Base-by-base conservation (phyloP, 2,888 invertebrate genomes). In the Ochropleura plecta region DNA sequence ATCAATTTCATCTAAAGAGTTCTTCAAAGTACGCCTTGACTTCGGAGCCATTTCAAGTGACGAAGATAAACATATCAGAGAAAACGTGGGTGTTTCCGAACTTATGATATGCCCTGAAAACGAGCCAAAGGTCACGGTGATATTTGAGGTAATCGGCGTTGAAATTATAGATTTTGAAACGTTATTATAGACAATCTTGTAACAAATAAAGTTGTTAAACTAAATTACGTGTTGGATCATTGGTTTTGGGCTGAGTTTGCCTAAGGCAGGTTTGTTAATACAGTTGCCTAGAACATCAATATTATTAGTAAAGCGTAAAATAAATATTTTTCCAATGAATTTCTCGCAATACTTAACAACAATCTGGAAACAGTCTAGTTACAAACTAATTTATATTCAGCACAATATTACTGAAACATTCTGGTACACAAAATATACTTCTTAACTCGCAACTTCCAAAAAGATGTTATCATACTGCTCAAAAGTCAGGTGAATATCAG, bases 91-190 rank as follows among this genome's bases (percentile, higher is more conserved):
- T 81, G 57, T 73, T 62, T 44, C 44, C n/a, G 40, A 63, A 12
- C 44, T 62, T 78, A 46, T 73, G 16, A 55, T 64, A 64, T 66
- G 59, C 55, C 53, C 70, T 76, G 64, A 64, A 70, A 68, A 53
- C 57, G 9, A 62, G 5, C 9, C 20, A 73, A 86, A 85, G 79
- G 78, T 72, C 85, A 79, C 68, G 9, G 71, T 85, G 79, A 75
- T 86, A 85, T 85, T 85, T 78, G 73, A 75, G 57, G 64, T 82
- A 82, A 78, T 78, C 73, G 75, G 46, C 60, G 63, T 79, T 78
- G 78, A 85, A 85, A 82, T 82, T 87, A 82, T 76, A 79, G 64
- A 77, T 71, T 70, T 82, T 57, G 65, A 59, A 59, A 68, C 49
- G 78, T 76, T 62, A 81, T 79, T 76, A 72, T 49, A 46, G 66